Percentiles rank a stretch among this genome's conserved stretches.
Conservation (phyloP, 2,888 invertebrate genomes). For the Oithona nana region DNA sequence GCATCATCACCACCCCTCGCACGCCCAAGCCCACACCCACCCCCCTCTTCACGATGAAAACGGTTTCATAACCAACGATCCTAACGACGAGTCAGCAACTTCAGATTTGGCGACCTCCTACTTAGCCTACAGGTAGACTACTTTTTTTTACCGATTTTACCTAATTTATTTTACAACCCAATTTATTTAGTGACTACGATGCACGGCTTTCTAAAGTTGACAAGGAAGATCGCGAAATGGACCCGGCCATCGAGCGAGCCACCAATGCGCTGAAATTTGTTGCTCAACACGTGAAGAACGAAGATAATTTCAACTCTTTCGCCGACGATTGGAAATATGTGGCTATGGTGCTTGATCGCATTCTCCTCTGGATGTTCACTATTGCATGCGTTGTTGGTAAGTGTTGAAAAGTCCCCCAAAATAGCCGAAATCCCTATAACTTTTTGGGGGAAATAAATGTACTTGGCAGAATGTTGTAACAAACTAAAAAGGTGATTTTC, state of each 20-base stretch:
- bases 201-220: background rate
- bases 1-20: background rate
- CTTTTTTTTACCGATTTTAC: too few relatives aligned
- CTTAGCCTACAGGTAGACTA: background rate
- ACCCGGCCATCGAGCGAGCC: constrained; percentile 52
- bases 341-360: constrained; percentile 77
- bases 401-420: too few relatives aligned
- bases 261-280: constrained; percentile 80
- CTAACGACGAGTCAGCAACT: background rate
- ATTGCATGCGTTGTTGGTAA: constrained; percentile 26
- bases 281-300: constrained; percentile 84
- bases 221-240: background rate
- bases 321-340: constrained; percentile 94
- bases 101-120: background rate
- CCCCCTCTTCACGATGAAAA: background rate
- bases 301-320: constrained; percentile 79
- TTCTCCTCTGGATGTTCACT: constrained; percentile 88
- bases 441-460: too few relatives aligned
- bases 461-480: too few relatives aligned
- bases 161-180: too few relatives aligned
- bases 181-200: background rate
- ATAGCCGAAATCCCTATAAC: background rate
- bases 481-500: too few relatives aligned
- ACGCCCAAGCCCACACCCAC: background rate
- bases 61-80: background rate